Evolutionary conservation across 2,113 vertebrate species (phyloP), one percentile per base, ranked within the genome.

Genomic region (Siniperca knerii): DNA sequence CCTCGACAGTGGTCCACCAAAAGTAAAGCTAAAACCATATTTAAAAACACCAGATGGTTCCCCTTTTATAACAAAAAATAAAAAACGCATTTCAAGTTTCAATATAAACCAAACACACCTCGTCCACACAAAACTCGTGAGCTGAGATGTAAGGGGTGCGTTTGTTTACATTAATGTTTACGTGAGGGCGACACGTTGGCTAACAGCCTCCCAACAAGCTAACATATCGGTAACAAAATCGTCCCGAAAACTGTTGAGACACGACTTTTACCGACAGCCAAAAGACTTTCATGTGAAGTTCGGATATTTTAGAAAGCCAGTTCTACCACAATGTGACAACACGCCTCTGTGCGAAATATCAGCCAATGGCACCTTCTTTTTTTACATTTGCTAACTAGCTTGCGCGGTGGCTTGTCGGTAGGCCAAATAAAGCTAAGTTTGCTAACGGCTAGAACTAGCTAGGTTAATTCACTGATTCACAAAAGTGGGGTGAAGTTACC

Each of bases 131-230:
- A 37, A 20, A 75, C 76, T 62, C 7, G 67, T 60, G 83, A 76
- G n/a, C 58, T n/a, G 55, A 84, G 74, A 52, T 8, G 79, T 70
- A 79, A 74, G 6, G 60, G 83, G 75, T 57, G 82, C 78, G 92
- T 92, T 93, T 94, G 92, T 94, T 95, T 92, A 94, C 93, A 91
- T 84, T 79, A 33, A 48, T 85, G 88, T 94, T 89, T 85, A 90
- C 72, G 40, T 78, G 67, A 79, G 68, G 67, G 73, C 75, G 85
- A 85, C 80, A 80, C 71, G 83, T 61, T 69, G 79, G 77, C 87
- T 62, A 37, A 29, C 29, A 66, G 54, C 35, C 23, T 37, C 20
- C 10, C 66, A 4, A 29, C 60, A 29, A 71, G n/a, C 61, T 29
- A 37, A n/a, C 23, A 10, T 6, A 25, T 23, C 68, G 70, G 75